Base-by-base conservation (phyloP, 2,113 vertebrate species). In the Apistogramma diplotaenia region DNA sequence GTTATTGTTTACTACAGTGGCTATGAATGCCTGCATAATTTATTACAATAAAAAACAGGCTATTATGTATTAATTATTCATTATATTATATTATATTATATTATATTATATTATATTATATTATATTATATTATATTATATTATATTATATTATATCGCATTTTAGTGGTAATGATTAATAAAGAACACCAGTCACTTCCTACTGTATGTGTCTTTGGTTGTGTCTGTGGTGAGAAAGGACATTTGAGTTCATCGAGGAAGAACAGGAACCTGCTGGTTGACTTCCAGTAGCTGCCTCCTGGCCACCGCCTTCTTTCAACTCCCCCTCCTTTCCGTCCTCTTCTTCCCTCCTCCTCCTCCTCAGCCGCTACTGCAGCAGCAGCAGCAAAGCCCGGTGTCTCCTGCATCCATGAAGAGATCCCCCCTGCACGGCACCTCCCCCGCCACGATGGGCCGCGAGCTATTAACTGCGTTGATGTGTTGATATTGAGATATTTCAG, bases 301-400 rank as follows among this genome's bases (percentile, higher is more conserved):
- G 92, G 90, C 91, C 95, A 92, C 94, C 95, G 94, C 95, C 95
- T 94, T 92, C 93, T 85, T 86, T 82, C 73, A 54, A 75, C 53
- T 71, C 85, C 82, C 29, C 76, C 85, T 27, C 29, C 70, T 6
- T 23, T 23, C 53, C 51, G 58, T 43, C 79, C 35, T 43, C 77
- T 21, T 46, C 76, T 5, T 74, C 83, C 83, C 16, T 76, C 83
- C 53, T 81, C 77, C 37, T 89, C 78, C 72, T 83, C 85, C 55
- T 55, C 90, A 74, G 49, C 88, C 49, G 78, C 93, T 70, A 72
- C 92, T 83, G 86, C 89, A 77, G 88, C 89, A 92, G 86, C 89
- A 77, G 88, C 89, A 92, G 86, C 76, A 88, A 71, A 91, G 79
- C 84, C 91, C 84, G 89, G 86, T 87, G 85, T 89, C 90, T 90